Percentiles rank a stretch among this genome's conserved stretches.
These are phyloP conservation scores for Meliscaeva auricollis DNA, from an alignment of 2,888 invertebrate genomes.

Conservation along the genomic window DNA sequence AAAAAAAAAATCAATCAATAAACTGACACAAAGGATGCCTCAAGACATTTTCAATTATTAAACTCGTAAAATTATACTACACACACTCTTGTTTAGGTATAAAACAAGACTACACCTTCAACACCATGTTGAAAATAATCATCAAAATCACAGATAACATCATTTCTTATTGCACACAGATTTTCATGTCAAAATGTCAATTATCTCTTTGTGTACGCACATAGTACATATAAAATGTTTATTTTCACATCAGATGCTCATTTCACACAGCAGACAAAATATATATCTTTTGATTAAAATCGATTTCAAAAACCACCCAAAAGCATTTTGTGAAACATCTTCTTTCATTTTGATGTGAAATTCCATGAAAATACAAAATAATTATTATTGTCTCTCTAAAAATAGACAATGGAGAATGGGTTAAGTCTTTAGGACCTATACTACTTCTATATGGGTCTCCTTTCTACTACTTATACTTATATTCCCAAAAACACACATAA, in stretches of 20 bases:
- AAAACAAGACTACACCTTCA: too few relatives aligned
- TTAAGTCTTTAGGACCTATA: neutral
- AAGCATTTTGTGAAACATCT: neutral
- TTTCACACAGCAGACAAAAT: neutral
- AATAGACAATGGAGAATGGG: neutral
- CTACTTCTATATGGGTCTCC: too few relatives aligned
- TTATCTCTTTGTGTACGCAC: neutral
- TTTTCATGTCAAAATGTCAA: conserved; percentile 40
- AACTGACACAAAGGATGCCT: neutral
- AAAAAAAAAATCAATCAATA: neutral
- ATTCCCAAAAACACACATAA: conserved; percentile 6
- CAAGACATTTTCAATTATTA: conserved; percentile 17
- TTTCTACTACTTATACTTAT: too few relatives aligned
- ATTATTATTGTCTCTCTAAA: neutral
- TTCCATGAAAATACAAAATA: conserved; percentile 20
- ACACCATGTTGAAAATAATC: neutral
- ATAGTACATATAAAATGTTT: too few relatives aligned
- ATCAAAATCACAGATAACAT: conserved; percentile 37
- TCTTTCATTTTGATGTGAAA: neutral
- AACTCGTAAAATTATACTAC: conserved; percentile 5
- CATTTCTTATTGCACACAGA: conserved; percentile 12
- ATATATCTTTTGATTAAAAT: conserved; percentile 24
- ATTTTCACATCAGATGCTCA: neutral
- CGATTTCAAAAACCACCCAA: conserved; percentile 5
- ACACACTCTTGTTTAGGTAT: neutral